Evolutionary conservation across 2,113 vertebrate species (phyloP), one percentile per base, ranked within the genome.

Genomic region (Stegostoma tigrinum): DNA sequence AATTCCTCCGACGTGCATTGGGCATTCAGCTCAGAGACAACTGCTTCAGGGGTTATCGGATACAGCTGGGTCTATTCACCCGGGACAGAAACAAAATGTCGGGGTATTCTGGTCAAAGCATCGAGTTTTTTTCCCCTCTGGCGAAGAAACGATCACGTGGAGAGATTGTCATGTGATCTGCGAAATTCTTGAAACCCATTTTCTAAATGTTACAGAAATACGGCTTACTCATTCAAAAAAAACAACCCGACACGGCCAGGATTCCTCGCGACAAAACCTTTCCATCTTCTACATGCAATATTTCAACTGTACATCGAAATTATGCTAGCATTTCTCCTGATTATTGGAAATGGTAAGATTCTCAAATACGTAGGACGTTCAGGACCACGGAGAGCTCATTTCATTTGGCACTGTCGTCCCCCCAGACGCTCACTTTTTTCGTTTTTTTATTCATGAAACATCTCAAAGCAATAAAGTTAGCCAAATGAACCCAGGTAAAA

Each of bases 341-440:
- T 27, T 89, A 42, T 55, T 52, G 2, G 27, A 55, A 89, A 89
- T 48, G 10, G 0, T 15, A 89, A 89, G 2, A 30, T 83, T 89
- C 52, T 34, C 48, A 55, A 89, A 34, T 30, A 55, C 14, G 30
- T 61, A 52, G 23, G 12, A 0, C 24, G 10, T 96, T 97, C 97
- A 97, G 97, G 91, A 97, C 97, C 97, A 96, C 86, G 97, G 97
- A 97, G 96, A 97, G 97, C 97, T 72, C 94, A 17, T 67, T 68
- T 38, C 5, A 94, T 67, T 68, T 94, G 19, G 21, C 70, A 0
- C 89, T 14, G 6, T 8, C 38, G 19, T 38, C 34, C 8, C 17
- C 10, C 89, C 14, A 0, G 3, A 0, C 21, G n/a, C 1, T 72
- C 67, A 45, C 45, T 34, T 75, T 24, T 45, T 68, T 42, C 93